A percentile compares a stretch with the other conserved stretches of the same genome.
These are phyloP conservation scores for Chionis minor DNA, from an alignment of 2,113 vertebrate genomes.

Conservation along the genomic window DNA sequence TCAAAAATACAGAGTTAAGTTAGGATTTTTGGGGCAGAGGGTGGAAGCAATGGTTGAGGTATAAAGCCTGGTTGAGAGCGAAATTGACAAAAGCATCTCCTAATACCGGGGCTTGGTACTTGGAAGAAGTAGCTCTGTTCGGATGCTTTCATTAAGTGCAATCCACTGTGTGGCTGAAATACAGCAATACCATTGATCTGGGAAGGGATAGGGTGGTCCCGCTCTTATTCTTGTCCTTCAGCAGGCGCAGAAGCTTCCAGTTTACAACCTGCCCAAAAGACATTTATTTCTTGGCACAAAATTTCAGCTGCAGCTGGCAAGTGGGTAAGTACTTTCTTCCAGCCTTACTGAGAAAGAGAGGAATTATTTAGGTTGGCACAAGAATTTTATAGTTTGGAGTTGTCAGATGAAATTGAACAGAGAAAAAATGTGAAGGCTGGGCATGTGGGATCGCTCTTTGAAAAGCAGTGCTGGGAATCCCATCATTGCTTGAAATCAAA, in stretches of 20 bases:
- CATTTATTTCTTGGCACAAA: slow-evolving; percentile 56
- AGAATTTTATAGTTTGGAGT: slow-evolving; percentile 29
- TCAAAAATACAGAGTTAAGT: neutral
- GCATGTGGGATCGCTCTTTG: neutral
- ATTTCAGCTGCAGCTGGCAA: slow-evolving; percentile 49
- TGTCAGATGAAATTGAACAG: slow-evolving; percentile 39
- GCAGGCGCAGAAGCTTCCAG: neutral
- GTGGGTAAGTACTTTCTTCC: slow-evolving; percentile 26
- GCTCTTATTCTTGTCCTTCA: slow-evolving; percentile 11
- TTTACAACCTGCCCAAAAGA: slow-evolving; percentile 46
- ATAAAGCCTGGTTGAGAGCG: neutral
- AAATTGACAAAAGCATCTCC: neutral
- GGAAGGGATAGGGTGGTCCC: neutral
- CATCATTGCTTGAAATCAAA: neutral
- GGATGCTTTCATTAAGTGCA: neutral
- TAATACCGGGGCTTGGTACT: neutral
- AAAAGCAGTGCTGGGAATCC: neutral
- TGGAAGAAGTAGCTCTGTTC: neutral
- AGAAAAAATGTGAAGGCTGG: neutral
- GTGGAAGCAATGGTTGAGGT: neutral
- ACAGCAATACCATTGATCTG: neutral
- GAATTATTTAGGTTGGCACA: slow-evolving; percentile 61
- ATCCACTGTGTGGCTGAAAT: neutral
- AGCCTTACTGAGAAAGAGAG: neutral
- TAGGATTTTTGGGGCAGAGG: neutral